Conservation (phyloP, 35 echinoderm and acorn worm genomes). For the Ptychodera flava region DNA sequence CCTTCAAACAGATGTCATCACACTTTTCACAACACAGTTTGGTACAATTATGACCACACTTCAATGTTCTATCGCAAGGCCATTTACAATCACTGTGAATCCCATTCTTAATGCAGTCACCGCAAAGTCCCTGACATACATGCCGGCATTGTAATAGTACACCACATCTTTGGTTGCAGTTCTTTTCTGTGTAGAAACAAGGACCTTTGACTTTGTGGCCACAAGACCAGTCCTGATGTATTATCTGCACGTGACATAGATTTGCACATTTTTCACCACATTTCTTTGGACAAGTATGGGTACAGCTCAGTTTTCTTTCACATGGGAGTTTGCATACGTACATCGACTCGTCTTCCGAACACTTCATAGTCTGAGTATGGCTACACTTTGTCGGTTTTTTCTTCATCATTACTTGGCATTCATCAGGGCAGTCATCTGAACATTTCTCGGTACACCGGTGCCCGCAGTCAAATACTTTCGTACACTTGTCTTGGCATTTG, state of each 20-base stretch:
- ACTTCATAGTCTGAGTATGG: background rate
- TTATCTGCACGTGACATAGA: conserved; percentile 6
- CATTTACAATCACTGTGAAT: background rate
- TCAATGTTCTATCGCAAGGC: conserved; percentile 2
- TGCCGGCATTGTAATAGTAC: background rate
- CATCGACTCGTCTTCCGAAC: background rate
- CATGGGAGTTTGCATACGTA: conserved; percentile 30
- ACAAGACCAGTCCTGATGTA: background rate
- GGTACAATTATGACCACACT: conserved; percentile 11
- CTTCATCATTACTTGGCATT: too few species aligned
- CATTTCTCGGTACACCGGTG: background rate
- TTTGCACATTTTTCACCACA: conserved; percentile 67
- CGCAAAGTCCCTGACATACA: conserved; percentile 3
- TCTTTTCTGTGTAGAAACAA: background rate
- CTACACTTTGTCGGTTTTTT: too few species aligned
- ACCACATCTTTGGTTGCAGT: background rate
- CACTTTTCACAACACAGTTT: background rate
- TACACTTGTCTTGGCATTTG: background rate
- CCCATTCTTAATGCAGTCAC: background rate
- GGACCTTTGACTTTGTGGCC: background rate
- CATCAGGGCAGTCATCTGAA: background rate
- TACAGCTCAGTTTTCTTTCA: conserved; percentile 25
- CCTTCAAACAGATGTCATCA: background rate
- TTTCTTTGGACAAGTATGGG: conserved; percentile 45
- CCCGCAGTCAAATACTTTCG: background rate